A percentile compares a stretch with the other conserved stretches of the same genome.
phyloP scores from a whole-genome alignment of 1,140 invertebrate species.

The Chrysoperla carnea region DNA sequence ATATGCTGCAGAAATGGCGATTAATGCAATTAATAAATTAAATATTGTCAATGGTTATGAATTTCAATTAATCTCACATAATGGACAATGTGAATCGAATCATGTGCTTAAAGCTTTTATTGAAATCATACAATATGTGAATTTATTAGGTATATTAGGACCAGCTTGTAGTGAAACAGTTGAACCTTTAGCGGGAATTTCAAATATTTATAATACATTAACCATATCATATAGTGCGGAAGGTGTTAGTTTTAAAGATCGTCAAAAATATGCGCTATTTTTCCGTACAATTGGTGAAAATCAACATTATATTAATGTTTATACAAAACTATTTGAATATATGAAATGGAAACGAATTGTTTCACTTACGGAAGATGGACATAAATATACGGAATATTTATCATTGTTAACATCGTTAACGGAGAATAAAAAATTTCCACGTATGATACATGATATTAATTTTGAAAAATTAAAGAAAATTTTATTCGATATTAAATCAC shows the following conservation, averaged over 20 bases:
- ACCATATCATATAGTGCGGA: conserved; percentile 72
- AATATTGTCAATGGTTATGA: conserved; percentile 42
- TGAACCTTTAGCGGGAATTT: conserved; percentile 63
- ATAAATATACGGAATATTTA: conserved; percentile 67
- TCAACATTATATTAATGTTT: conserved; percentile 53
- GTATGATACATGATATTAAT: conserved; percentile 16
- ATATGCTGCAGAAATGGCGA: conserved; percentile 43
- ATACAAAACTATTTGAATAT: conserved; percentile 41
- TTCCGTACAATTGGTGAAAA: conserved; percentile 71
- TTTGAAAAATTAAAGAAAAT: conserved; percentile 28
- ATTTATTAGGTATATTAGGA: conserved; percentile 56
- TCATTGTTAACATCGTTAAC: conserved; percentile 50
- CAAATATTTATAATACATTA: conserved; percentile 55
- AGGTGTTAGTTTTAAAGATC: conserved; percentile 48
- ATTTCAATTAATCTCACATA: conserved; percentile 34
- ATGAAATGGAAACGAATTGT: conserved; percentile 54
- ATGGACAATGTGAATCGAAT: conserved; percentile 58
- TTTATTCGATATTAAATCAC: conserved; percentile 45
- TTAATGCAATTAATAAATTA: conserved; percentile 38
- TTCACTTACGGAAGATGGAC: conserved; percentile 57
- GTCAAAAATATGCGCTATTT: conserved; percentile 61
- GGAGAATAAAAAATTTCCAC: conserved; percentile 50
- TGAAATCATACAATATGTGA: conserved; percentile 39
- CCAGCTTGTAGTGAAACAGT: conserved; percentile 74
- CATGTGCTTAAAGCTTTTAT: conserved; percentile 65